Conservation (phyloP, 2,888 invertebrate species). For the Philopedon plagiatum region DNA sequence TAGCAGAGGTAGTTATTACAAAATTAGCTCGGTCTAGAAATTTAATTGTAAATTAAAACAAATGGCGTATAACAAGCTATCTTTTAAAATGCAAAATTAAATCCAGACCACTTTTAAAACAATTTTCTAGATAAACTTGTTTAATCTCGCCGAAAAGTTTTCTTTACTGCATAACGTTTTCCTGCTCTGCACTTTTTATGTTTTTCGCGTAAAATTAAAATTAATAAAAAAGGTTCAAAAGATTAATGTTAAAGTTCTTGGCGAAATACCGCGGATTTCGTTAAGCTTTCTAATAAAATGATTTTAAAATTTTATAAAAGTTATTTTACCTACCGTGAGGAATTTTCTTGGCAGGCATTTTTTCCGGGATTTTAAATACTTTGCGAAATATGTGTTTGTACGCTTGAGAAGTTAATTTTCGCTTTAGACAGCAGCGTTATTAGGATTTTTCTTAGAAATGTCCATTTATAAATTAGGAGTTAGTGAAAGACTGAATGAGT, state of each 20-base stretch:
- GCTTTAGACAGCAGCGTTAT: background rate
- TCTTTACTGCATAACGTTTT: slow-evolving; percentile 17
- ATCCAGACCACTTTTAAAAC: background rate
- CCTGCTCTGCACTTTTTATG: slow-evolving; percentile 22
- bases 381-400: too few relatives aligned
- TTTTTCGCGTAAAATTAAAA: slow-evolving; percentile 23
- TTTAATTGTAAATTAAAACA: slow-evolving; percentile 1
- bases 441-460: too few relatives aligned
- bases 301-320: slow-evolving; percentile 18
- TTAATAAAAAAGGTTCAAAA: slow-evolving; percentile 16
- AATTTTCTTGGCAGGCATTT: background rate
- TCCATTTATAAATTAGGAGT: too few relatives aligned
- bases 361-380: too few relatives aligned
- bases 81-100: slow-evolving; percentile 2
- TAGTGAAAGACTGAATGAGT: too few relatives aligned
- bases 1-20: background rate
- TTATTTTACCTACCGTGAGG: slow-evolving; percentile 8
- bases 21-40: background rate
- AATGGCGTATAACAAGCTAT: background rate
- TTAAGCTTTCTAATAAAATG: background rate
- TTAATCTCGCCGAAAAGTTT: slow-evolving; percentile 20
- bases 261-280: slow-evolving; percentile 7
- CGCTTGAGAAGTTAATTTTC: too few relatives aligned
- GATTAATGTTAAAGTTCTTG: slow-evolving; percentile 10
- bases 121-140: slow-evolving; percentile 17